Evolutionary conservation across 2,113 vertebrate species (phyloP), one percentile per base, ranked within the genome.

Genomic region (Pangasianodon gigas): DNA sequence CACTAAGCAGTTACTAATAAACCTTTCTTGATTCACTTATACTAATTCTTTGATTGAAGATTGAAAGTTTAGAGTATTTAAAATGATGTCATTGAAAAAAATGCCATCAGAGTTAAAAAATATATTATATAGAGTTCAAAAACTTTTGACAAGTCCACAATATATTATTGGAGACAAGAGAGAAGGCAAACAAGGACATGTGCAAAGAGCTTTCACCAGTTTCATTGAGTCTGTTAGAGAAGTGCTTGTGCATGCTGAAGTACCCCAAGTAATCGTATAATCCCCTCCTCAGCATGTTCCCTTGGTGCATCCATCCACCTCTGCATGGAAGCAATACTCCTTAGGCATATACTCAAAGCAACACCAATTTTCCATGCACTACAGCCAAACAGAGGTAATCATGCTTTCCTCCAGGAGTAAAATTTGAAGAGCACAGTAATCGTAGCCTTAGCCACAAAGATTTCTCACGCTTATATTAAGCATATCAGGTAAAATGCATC

Each of bases 231-330:
- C n/a, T 52, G 82, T 44, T 56, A 14, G 11, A 29, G 37, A 84
- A 56, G 41, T 14, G 13, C 58, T 32, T 69, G 60, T 85, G 60
- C 44, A 67, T 65, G 46, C 60, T 85, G 44, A 85, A 85, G 84
- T 62, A 85, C 41, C 29, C 44, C 19, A 29, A 69, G 29, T 51
- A 85, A 69, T 85, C 41, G 4, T 2, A 4, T 69, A 85, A 85
- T 67, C 46, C 62, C 44, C 8, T 85, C 46, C 84, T 85, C 84
- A 85, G 84, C 46, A 85, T 65, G 84, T 85, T 84, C 60, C 84
- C 60, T 46, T 51, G 37, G 60, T 85, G 62, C 41, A 85, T 85
- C 62, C 62, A 85, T 69, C 44, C 26, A 85, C 84, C 62, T 85
- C 84, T 65, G 62, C 62, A 85, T 85, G 62, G 37, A 85, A 67